Base-by-base conservation (phyloP, 1,140 invertebrate species). In the Cydia splendana region DNA sequence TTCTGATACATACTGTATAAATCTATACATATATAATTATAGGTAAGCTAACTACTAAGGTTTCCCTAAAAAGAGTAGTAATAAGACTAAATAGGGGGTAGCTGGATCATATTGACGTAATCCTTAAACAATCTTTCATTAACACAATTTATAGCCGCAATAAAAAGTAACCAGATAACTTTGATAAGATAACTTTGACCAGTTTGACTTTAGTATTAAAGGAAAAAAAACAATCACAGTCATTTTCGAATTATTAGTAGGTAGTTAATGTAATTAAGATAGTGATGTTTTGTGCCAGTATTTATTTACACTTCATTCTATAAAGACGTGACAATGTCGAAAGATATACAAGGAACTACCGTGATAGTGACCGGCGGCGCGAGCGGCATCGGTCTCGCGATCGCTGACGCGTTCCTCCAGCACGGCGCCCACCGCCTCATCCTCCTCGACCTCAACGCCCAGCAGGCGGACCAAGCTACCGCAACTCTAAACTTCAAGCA, bases 401-500 rank as follows among this genome's bases (percentile, higher is more conserved):
- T 79, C 13, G 67, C 75, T 20, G 67, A 65, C 5, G 12, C 34
- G 1, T 76, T 74, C 18, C 62, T 79, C 1, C 10, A 74, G n/a
- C 45, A 74, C 24, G 67, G 48, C 12, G 75, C 74, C 2, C 75
- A 51, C 13, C 13, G 2, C 30, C 53, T 79, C 5, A 57, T 79
- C 13, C 15, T 79, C 15, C 13, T 79, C 2, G 78, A 79, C 51
- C 30, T 76, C 10, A 28, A 65, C 48, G 67, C 67, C 6, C 38
- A 76, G 3, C n/a, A 34, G 10, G 78, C 67, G 12, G n/a, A 24
- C 5, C 13, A 30, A 18, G 75, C 75, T 7, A 53, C 24, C 3
- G 15, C 28, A 6, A 62, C 24, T 24, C 57, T 94, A 12, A 87
- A 90, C 42, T 65, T 76, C 0, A 91, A 93, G 79, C 92, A 90